A percentile compares a stretch with the other conserved stretches of the same genome.
Evolutionary conservation across 1,140 invertebrate species (phyloP).

Genomic region (Babylonia areolata): DNA sequence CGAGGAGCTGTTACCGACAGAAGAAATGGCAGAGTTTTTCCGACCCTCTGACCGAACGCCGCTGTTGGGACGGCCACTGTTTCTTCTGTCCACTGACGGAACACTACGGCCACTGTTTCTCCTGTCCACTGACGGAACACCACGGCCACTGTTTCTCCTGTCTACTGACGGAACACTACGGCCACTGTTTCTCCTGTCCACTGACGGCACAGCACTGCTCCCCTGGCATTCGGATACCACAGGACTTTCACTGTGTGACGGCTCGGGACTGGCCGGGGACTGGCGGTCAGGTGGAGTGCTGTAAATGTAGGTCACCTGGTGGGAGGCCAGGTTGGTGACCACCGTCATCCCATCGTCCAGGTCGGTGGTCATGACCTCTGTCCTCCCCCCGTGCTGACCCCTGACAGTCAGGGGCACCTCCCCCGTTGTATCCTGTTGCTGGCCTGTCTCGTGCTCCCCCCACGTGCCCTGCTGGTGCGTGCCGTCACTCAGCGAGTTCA

Average conservation of each 20-base stretch:
- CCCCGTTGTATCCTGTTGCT: background rate
- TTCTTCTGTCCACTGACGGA: background rate
- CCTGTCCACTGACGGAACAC: too few species aligned
- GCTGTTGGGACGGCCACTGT: background rate
- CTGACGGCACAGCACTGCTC: background rate
- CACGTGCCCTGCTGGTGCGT: background rate
- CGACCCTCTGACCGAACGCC: too few species aligned
- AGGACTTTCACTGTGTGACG: background rate
- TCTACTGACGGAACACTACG: background rate
- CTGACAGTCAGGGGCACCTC: background rate
- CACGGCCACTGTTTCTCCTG: background rate
- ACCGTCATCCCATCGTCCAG: slow-evolving; percentile 48
- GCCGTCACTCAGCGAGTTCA: background rate
- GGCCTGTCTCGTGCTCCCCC: background rate
- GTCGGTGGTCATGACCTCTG: slow-evolving; percentile 43
- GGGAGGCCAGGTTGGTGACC: slow-evolving; percentile 34
- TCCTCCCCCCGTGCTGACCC: background rate
- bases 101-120: background rate
- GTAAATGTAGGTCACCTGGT: slow-evolving; percentile 20
- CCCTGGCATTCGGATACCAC: background rate
- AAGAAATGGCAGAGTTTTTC: too few species aligned
- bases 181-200: background rate
- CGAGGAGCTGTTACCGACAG: too few species aligned
- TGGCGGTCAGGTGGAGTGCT: background rate
- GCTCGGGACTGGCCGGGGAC: background rate